These are phyloP conservation scores for Myocastor coypus DNA, from an alignment of 2,113 vertebrate species.

Conservation along the genomic window DNA sequence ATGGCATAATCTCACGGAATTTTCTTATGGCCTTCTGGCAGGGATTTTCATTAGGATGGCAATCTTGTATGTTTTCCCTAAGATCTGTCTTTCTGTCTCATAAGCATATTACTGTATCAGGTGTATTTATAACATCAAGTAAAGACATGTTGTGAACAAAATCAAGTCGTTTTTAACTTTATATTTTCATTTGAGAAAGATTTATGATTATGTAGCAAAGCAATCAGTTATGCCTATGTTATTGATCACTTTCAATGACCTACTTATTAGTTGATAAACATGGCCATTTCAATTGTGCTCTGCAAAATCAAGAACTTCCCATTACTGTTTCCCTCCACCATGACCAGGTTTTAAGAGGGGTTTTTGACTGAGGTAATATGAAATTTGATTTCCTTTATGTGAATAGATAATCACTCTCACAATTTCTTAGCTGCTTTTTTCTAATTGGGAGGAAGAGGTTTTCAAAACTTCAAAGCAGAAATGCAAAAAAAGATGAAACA, in stretches of 20 bases:
- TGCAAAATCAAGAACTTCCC: neutral
- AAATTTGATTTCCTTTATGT: neutral
- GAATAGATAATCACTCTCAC: neutral
- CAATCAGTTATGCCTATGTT: neutral
- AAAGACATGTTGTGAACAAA: constrained; percentile 52
- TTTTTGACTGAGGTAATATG: neutral
- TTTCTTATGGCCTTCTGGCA: constrained; percentile 38
- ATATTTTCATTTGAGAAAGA: constrained; percentile 24
- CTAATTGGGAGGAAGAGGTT: neutral
- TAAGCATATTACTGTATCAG: constrained; percentile 10
- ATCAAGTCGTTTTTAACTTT: constrained; percentile 28
- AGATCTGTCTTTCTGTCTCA: constrained; percentile 55
- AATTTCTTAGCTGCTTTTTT: constrained; percentile 10
- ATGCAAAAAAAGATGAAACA: neutral
- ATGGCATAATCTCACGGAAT: constrained; percentile 32
- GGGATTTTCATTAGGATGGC: constrained; percentile 59
- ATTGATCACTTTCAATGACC: neutral
- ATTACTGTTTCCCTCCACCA: neutral
- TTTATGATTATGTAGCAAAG: neutral
- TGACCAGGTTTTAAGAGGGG: neutral
- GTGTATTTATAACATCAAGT: constrained; percentile 1
- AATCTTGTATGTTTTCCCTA: constrained; percentile 46
- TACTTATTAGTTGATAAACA: neutral
- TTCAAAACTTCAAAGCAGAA: constrained; percentile 9
- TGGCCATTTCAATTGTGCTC: neutral